A percentile compares a stretch with the other conserved stretches of the same genome.
Evolutionary conservation across 2,888 invertebrate species (phyloP).

Genomic region (Amphimallon solstitiale): DNA sequence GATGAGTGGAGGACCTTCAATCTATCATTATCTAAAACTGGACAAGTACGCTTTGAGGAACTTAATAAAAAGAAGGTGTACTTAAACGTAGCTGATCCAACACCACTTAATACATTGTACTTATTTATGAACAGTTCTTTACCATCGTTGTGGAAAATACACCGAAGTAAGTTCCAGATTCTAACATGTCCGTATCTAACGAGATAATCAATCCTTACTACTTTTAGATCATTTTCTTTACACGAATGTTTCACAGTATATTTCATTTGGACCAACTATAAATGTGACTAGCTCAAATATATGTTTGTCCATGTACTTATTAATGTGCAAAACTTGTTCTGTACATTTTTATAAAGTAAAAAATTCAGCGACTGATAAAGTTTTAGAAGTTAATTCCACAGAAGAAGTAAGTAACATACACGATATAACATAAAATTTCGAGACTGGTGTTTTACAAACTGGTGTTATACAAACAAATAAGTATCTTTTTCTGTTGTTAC

Average conservation of each 20-base stretch:
- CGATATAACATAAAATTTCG: too few relatives aligned
- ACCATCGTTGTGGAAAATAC: conserved; percentile 58
- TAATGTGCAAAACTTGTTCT: conserved; percentile 54
- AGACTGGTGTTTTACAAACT: too few relatives aligned
- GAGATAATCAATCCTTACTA: neutral
- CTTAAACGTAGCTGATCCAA: conserved; percentile 50
- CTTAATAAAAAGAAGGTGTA: conserved; percentile 52
- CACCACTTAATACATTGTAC: conserved; percentile 52
- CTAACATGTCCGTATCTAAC: neutral
- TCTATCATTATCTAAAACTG: conserved; percentile 50
- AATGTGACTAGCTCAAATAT: conserved; percentile 51
- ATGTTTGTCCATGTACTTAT: conserved; percentile 55
- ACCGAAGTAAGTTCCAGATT: conserved; percentile 53
- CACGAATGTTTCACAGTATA: conserved; percentile 53
- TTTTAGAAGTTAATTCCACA: conserved; percentile 38
- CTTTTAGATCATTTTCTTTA: conserved; percentile 57
- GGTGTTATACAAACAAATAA: too few relatives aligned
- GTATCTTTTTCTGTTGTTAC: too few relatives aligned
- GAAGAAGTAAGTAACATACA: conserved; percentile 34
- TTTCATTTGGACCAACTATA: conserved; percentile 55
- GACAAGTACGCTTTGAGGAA: conserved; percentile 50
- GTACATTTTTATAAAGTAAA: conserved; percentile 52
- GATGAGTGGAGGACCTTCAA: conserved; percentile 58
- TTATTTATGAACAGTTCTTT: conserved; percentile 53
- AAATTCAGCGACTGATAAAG: conserved; percentile 40